Evolutionary conservation across 2,797 vertebrate genomes (phyloP).

Genomic region (Pampus argenteus): DNA sequence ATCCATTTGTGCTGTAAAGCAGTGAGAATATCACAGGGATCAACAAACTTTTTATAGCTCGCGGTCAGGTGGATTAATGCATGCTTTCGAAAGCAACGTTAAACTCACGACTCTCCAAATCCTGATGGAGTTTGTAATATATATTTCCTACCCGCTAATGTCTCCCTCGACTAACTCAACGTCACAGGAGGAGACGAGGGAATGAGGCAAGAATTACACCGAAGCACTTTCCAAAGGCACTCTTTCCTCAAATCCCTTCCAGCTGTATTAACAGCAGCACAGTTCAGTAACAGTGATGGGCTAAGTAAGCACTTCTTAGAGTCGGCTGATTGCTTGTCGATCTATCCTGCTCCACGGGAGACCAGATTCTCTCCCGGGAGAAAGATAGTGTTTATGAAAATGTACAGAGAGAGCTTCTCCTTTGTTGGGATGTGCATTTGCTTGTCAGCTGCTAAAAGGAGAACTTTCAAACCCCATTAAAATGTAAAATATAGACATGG

Average conservation of each 20-base stretch:
- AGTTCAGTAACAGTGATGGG: constrained; percentile 54
- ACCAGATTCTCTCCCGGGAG: constrained; percentile 27
- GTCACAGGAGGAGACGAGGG: constrained; percentile 54
- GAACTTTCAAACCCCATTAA: constrained; percentile 56
- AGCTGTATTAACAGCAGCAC: constrained; percentile 67
- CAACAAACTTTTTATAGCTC: constrained; percentile 59
- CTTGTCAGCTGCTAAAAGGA: constrained; percentile 51
- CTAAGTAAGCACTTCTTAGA: constrained; percentile 65
- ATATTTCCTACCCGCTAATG: constrained; percentile 71
- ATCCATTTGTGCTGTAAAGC: constrained; percentile 37
- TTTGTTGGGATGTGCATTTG: constrained; percentile 56
- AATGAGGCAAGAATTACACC: constrained; percentile 39
- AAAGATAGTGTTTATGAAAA: constrained; percentile 60
- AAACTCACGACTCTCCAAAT: constrained; percentile 62
- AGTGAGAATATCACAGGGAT: constrained; percentile 50
- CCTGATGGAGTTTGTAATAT: constrained; percentile 62
- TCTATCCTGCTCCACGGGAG: constrained; percentile 15
- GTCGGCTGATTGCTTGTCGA: constrained; percentile 58
- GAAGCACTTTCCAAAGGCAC: constrained; percentile 58
- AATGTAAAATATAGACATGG: constrained; percentile 65
- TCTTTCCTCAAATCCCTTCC: constrained; percentile 62
- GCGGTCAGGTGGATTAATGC: constrained; percentile 60
- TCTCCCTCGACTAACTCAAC: constrained; percentile 67
- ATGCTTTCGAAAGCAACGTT: constrained; percentile 56
- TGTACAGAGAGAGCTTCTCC: constrained; percentile 6